Evolutionary conservation across 2,888 invertebrate genomes (phyloP).

Genomic region (Furcula furcula): DNA sequence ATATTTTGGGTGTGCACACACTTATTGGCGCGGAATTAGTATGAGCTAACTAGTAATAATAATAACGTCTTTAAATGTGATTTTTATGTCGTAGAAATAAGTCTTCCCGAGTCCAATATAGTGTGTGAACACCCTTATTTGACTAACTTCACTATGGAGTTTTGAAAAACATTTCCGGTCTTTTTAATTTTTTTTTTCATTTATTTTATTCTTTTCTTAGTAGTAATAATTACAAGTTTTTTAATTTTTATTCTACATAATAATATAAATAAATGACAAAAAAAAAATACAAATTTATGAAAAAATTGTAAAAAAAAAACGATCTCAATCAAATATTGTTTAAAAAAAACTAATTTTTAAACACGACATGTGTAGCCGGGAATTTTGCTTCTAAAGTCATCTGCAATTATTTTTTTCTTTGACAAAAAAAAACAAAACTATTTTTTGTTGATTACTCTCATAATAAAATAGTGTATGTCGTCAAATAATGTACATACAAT

Average conservation of each 20-base stretch:
- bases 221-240: slow-evolving; percentile 36
- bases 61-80: too few relatives aligned
- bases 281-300: slow-evolving; percentile 56
- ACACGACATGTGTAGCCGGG: too few relatives aligned
- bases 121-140: too few relatives aligned
- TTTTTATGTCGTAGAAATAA: too few relatives aligned
- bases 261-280: slow-evolving; percentile 50
- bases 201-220: slow-evolving; percentile 8
- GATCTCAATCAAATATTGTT: slow-evolving; percentile 52
- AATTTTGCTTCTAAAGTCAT: too few relatives aligned
- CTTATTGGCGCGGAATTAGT: too few relatives aligned
- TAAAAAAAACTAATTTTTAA: slow-evolving; percentile 6
- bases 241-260: slow-evolving; percentile 42
- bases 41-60: too few relatives aligned
- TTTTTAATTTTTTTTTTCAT: slow-evolving; percentile 5
- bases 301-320: slow-evolving; percentile 61
- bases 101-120: too few relatives aligned
- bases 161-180: slow-evolving; percentile 4
- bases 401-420: too few relatives aligned
- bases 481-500: neutral
- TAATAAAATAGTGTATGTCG: neutral
- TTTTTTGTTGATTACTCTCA: neutral
- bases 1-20: too few relatives aligned
- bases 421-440: too few relatives aligned
- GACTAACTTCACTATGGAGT: too few relatives aligned